phyloP scores from a whole-genome alignment of 1,140 invertebrate genomes.

The Pygmarrhopalites habei region DNA sequence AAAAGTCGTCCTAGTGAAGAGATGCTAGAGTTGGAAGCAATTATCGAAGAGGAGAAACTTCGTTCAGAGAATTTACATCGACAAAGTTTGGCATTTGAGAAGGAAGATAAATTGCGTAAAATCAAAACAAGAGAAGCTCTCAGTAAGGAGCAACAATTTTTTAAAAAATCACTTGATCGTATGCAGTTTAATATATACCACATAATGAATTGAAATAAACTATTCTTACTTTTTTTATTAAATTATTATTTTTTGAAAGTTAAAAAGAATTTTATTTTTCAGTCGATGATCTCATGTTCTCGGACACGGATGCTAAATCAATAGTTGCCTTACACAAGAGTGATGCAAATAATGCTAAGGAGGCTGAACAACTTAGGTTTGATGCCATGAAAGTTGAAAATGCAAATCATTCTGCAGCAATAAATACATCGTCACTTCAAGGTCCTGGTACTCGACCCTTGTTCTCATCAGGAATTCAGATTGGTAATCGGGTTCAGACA shows the following conservation, averaged over 20 bases:
- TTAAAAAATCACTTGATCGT: no score
- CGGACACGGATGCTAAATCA: slow-evolving; percentile 74
- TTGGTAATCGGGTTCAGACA: not conserved
- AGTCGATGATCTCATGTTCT: slow-evolving; percentile 92
- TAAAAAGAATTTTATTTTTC: no score
- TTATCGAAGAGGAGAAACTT: slow-evolving; percentile 76
- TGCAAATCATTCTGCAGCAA: slow-evolving; percentile 12
- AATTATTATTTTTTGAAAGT: no score
- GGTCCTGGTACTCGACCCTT: not conserved
- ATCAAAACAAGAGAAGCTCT: slow-evolving; percentile 78
- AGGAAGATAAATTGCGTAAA: slow-evolving; percentile 72
- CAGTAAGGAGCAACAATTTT: no score
- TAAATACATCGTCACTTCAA: not conserved
- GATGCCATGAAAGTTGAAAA: slow-evolving; percentile 31
- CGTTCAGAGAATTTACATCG: slow-evolving; percentile 57
- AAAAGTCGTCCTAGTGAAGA: slow-evolving; percentile 43
- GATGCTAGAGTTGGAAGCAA: slow-evolving; percentile 69
- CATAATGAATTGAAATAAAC: no score
- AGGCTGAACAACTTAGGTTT: slow-evolving; percentile 51
- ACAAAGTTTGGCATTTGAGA: slow-evolving; percentile 57
- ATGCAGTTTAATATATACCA: no score
- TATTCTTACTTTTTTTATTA: no score
- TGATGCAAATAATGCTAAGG: slow-evolving; percentile 51
- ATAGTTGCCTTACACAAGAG: slow-evolving; percentile 77
- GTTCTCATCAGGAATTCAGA: slow-evolving; percentile 21